Conservation (phyloP, 2,113 vertebrate genomes). For the Misgurnus anguillicaudatus region DNA sequence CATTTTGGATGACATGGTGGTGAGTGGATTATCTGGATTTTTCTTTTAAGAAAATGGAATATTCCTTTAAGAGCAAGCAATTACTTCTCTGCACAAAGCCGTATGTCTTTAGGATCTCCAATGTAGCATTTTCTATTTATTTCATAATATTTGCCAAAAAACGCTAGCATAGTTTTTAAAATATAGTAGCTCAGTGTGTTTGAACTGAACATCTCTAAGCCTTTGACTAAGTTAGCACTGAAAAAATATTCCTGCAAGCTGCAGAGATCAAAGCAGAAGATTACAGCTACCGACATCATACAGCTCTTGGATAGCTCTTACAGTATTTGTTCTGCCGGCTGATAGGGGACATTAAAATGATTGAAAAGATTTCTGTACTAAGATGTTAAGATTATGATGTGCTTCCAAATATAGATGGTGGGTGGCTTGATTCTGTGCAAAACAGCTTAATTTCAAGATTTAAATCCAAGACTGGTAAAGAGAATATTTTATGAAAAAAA, state of each 20-base stretch:
- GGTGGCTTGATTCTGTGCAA: not conserved
- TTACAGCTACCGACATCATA: not conserved
- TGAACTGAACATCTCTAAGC: not conserved
- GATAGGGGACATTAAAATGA: not conserved
- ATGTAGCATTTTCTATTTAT: not conserved
- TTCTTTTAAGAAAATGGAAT: too few species aligned
- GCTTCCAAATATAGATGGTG: not conserved
- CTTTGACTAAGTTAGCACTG: not conserved
- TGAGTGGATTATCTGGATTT: too few species aligned
- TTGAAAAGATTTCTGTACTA: not conserved
- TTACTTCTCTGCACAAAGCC: not conserved
- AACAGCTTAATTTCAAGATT: not conserved
- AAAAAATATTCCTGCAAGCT: not conserved
- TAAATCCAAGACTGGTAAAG: not conserved
- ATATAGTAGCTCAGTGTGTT: not conserved
- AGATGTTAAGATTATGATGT: not conserved
- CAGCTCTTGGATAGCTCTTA: not conserved
- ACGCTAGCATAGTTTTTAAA: not conserved
- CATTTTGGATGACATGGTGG: too few species aligned
- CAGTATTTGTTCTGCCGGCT: not conserved
- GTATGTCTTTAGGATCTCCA: not conserved
- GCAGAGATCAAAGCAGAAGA: constrained; percentile 17
- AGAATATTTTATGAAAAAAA: not conserved
- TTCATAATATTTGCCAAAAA: not conserved
- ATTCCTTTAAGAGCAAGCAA: not conserved